Evolutionary conservation across 2,113 vertebrate genomes (phyloP).

Genomic region (Malurus melanocephalus): DNA sequence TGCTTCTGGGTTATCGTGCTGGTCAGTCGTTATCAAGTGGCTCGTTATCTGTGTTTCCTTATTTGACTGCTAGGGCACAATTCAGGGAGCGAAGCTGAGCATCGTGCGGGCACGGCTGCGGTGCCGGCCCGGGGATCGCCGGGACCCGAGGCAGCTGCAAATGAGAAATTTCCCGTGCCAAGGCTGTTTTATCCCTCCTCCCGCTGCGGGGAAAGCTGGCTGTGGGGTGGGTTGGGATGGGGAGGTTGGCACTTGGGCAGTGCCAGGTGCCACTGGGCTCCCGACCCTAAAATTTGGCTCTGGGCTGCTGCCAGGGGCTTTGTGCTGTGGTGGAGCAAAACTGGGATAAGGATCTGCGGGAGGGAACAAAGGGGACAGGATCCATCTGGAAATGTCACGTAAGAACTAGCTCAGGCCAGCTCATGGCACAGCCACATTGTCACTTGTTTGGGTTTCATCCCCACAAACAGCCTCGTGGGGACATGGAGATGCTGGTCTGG

Average conservation of each 20-base stretch:
- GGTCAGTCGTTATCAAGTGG: slow-evolving; percentile 68
- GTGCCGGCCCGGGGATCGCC: not conserved
- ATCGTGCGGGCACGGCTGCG: not conserved
- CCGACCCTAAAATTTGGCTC: not conserved
- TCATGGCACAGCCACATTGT: not conserved
- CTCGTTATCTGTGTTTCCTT: slow-evolving; percentile 60
- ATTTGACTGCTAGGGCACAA: slow-evolving; percentile 65
- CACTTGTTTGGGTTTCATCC: not conserved
- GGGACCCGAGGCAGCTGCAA: not conserved
- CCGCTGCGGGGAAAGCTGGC: not conserved
- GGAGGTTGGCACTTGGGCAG: not conserved
- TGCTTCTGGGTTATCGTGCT: slow-evolving; percentile 70
- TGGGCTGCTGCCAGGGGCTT: not conserved
- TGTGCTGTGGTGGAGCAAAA: not conserved
- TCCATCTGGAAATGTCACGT: not conserved
- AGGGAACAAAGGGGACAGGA: not conserved
- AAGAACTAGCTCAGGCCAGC: not conserved
- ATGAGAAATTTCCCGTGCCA: slow-evolving; percentile 3
- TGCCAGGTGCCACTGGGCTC: not conserved
- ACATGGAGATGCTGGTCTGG: not conserved
- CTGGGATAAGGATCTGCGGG: not conserved
- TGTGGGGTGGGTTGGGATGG: not conserved
- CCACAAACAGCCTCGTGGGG: not conserved
- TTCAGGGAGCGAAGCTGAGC: slow-evolving; percentile 65
- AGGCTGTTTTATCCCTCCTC: not conserved